These are phyloP conservation scores for Ophioninae sp. DNA, from an alignment of 2,888 invertebrate genomes.

Conservation along the genomic window DNA sequence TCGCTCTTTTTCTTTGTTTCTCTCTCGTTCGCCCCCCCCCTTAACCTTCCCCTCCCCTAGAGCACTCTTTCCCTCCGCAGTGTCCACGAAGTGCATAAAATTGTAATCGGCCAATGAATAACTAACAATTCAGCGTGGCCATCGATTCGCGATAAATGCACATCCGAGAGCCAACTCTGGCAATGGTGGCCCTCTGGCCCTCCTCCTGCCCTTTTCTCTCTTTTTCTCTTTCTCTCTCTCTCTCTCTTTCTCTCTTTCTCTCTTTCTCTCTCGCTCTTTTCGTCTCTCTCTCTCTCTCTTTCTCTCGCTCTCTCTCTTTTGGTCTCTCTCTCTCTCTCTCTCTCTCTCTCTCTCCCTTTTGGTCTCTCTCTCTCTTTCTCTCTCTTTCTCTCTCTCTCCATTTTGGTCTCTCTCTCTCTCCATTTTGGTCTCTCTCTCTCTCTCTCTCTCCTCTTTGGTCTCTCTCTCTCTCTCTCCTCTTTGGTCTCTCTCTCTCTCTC, in stretches of 20 bases:
- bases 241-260: slow-evolving; percentile 23
- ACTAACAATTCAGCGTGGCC: slow-evolving; percentile 65
- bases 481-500: slow-evolving; percentile 8
- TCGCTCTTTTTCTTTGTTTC: slow-evolving; percentile 25
- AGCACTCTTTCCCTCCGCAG: slow-evolving; percentile 23
- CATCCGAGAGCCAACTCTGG: slow-evolving; percentile 61
- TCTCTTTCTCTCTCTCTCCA: slow-evolving; percentile 22
- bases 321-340: not conserved
- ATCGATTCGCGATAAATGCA: slow-evolving; percentile 67
- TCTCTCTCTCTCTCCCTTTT: slow-evolving; percentile 35
- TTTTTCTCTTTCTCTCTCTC: slow-evolving; percentile 30
- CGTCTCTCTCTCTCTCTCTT: slow-evolving; percentile 14
- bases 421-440: no score
- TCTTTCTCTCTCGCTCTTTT: slow-evolving; percentile 12
- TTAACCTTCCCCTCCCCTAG: slow-evolving; percentile 9
- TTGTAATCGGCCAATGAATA: slow-evolving; percentile 68
- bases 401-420: no score
- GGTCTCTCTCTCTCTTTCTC: no score
- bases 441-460: slow-evolving; percentile 23
- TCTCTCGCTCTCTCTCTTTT: slow-evolving; percentile 29
- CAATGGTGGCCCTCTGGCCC: slow-evolving; percentile 43
- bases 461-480: slow-evolving; percentile 37
- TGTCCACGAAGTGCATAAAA: slow-evolving; percentile 61
- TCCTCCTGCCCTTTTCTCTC: slow-evolving; percentile 21
- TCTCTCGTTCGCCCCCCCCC: slow-evolving; percentile 18